phyloP scores from a whole-genome alignment of 2,888 invertebrate species.

The Cephus runcator region DNA sequence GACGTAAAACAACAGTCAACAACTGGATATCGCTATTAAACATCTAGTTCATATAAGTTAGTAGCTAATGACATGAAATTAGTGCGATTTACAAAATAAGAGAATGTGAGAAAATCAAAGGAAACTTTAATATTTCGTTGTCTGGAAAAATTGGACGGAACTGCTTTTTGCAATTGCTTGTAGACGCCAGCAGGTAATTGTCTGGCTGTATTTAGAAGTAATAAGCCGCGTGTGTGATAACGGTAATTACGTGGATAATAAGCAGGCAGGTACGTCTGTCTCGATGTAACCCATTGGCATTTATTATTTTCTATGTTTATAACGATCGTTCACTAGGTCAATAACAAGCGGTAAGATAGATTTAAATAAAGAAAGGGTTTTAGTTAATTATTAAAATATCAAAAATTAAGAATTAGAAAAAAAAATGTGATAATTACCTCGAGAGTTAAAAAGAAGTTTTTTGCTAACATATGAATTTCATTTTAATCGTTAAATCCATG shows the following conservation, averaged over 20 bases:
- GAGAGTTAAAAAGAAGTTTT: neutral
- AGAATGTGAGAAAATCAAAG: neutral
- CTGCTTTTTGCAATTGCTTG: neutral
- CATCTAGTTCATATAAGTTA: neutral
- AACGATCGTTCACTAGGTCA: neutral
- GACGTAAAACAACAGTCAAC: neutral
- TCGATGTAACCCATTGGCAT: neutral
- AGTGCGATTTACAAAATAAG: neutral
- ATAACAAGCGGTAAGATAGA: neutral
- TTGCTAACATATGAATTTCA: no score
- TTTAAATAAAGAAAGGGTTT: neutral
- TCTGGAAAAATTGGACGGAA: neutral
- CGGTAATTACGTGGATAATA: conserved; percentile 32
- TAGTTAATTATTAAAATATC: neutral
- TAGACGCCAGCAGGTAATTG: neutral
- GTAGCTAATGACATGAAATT: neutral
- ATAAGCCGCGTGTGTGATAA: conserved; percentile 16
- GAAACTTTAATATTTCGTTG: neutral
- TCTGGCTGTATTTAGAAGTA: conserved; percentile 1
- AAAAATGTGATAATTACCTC: neutral
- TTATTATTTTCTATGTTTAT: neutral
- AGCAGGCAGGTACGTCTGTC: neutral
- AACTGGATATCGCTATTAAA: neutral
- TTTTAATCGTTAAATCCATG: neutral
- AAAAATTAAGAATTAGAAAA: neutral